Percentiles rank a stretch among this genome's conserved stretches.
Evolutionary conservation across 2,888 invertebrate species (phyloP).

Genomic region (Macroteleia sp.): DNA sequence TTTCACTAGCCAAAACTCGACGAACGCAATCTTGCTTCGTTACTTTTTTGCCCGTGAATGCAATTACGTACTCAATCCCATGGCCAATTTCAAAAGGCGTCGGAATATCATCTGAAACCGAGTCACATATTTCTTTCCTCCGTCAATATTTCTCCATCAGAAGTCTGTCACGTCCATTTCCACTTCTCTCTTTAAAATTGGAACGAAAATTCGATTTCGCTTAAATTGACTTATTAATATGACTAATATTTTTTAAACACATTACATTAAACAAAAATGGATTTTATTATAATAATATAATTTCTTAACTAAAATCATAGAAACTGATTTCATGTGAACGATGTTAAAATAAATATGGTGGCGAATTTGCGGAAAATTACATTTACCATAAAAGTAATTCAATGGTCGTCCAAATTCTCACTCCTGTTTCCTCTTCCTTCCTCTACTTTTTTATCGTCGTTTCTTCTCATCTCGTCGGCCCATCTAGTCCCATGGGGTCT

Average conservation of each 20-base stretch:
- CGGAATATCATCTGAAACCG: slow-evolving; percentile 27
- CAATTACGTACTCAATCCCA: slow-evolving; percentile 76
- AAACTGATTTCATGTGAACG: no score
- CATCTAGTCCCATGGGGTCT: slow-evolving; percentile 75
- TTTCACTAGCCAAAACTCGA: slow-evolving; percentile 57
- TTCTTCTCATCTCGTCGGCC: slow-evolving; percentile 47
- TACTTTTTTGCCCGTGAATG: slow-evolving; percentile 77
- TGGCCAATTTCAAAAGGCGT: slow-evolving; percentile 38
- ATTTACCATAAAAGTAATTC: slow-evolving; percentile 78
- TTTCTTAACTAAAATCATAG: no score
- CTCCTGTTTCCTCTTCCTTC: slow-evolving; percentile 64
- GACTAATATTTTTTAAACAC: no score
- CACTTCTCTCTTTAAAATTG: not conserved
- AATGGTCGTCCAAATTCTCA: slow-evolving; percentile 79
- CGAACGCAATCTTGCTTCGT: slow-evolving; percentile 15
- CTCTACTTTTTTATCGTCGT: slow-evolving; percentile 27
- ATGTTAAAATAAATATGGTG: not conserved
- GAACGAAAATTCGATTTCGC: no score
- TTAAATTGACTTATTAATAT: no score
- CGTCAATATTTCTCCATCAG: slow-evolving; percentile 15
- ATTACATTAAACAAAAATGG: no score
- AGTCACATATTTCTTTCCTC: slow-evolving; percentile 29
- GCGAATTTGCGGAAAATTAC: slow-evolving; percentile 65
- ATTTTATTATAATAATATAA: no score
- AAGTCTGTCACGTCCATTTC: not conserved